Percentiles rank a stretch among this genome's conserved stretches.
These are phyloP conservation scores for Brachylomia viminalis DNA, from an alignment of 2,888 invertebrate species.

Conservation along the genomic window DNA sequence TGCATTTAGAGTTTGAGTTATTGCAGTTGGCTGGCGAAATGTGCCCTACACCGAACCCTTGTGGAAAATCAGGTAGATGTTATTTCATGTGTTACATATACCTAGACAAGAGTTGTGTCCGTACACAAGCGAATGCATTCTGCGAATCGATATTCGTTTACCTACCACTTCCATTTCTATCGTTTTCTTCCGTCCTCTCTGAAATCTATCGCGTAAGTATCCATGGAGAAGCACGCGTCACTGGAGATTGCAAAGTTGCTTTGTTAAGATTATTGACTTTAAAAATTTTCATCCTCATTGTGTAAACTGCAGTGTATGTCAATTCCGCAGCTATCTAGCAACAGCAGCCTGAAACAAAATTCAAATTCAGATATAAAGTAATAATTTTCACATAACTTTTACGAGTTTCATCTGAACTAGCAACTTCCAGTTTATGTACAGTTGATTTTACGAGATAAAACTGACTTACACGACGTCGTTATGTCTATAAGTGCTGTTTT, in stretches of 20 bases:
- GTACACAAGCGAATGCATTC: conserved; percentile 29
- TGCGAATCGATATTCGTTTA: conserved; percentile 17
- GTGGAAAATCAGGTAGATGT: not conserved
- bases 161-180: not conserved
- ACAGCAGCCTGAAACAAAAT: not conserved
- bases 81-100: not conserved
- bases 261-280: not conserved
- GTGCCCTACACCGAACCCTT: not conserved
- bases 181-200: not conserved
- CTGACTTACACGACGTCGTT: conserved; percentile 19
- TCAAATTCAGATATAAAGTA: not conserved
- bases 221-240: not conserved
- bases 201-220: conserved; percentile 26
- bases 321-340: not conserved
- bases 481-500: conserved; percentile 26
- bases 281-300: not conserved
- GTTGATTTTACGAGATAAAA: conserved; percentile 21
- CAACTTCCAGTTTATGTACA: conserved; percentile 7
- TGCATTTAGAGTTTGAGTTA: conserved; percentile 12
- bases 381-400: conserved; percentile 16
- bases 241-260: not conserved
- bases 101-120: not conserved
- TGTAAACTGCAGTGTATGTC: not conserved
- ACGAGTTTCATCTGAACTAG: conserved; percentile 8
- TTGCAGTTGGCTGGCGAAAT: not conserved